Evolutionary conservation across 2,113 vertebrate species (phyloP).

Genomic region (Poeciliopsis retropinna): DNA sequence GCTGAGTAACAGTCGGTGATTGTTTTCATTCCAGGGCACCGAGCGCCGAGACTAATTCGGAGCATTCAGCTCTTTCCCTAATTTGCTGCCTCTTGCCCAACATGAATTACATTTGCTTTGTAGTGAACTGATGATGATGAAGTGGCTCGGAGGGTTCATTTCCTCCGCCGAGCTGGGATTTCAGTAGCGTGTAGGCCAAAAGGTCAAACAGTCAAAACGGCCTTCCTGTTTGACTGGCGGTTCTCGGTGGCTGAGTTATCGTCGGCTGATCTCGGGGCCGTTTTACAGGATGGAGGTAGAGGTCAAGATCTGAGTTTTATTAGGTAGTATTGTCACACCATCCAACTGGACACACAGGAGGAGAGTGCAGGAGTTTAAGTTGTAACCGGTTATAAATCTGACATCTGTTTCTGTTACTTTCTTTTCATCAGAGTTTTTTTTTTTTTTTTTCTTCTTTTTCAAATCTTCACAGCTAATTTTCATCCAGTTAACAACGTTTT

Average conservation of each 20-base stretch:
- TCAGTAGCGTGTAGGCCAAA: slow-evolving; percentile 44
- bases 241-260: slow-evolving; percentile 52
- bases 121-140: slow-evolving; percentile 52
- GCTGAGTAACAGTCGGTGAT: not conserved
- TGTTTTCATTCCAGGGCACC: slow-evolving; percentile 17
- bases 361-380: slow-evolving; percentile 65
- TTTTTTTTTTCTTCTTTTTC: slow-evolving; percentile 19
- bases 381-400: slow-evolving; percentile 70
- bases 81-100: slow-evolving; percentile 28
- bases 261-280: slow-evolving; percentile 36
- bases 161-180: slow-evolving; percentile 43
- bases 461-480: not conserved
- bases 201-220: slow-evolving; percentile 47
- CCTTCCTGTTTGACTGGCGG: slow-evolving; percentile 13
- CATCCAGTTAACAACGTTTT: not conserved
- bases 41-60: slow-evolving; percentile 16
- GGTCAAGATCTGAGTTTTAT: slow-evolving; percentile 41
- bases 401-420: slow-evolving; percentile 55
- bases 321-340: slow-evolving; percentile 60
- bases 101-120: slow-evolving; percentile 39
- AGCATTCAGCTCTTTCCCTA: slow-evolving; percentile 15
- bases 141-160: slow-evolving; percentile 47
- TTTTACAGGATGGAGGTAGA: slow-evolving; percentile 45
- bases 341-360: slow-evolving; percentile 70
- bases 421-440: slow-evolving; percentile 58